These are phyloP conservation scores for Drosophila persimilis DNA, from an alignment of 1,140 invertebrate species.

Conservation along the genomic window DNA sequence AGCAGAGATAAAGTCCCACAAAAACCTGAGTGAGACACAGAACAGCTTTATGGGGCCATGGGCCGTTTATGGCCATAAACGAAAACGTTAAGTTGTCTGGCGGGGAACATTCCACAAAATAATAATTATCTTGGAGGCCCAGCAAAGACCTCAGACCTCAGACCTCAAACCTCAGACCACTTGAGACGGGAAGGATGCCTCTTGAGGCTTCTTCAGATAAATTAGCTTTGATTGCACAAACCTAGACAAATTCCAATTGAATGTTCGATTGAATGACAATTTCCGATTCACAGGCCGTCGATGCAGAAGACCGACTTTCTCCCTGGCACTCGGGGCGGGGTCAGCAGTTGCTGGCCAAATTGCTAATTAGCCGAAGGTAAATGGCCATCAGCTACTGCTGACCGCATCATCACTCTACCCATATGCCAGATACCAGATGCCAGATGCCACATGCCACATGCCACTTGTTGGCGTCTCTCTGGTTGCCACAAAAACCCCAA, in stretches of 20 bases:
- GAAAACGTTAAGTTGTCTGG: background rate
- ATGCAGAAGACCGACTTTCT: conserved; percentile 39
- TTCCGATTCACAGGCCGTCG: conserved; percentile 6
- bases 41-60: conserved; percentile 2
- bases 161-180: no score
- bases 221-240: conserved; percentile 25
- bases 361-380: conserved; percentile 62
- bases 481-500: conserved; percentile 13
- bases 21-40: background rate
- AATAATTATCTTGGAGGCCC: no score
- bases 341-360: conserved; percentile 48
- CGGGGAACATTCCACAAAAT: no score
- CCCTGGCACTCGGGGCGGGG: conserved; percentile 26
- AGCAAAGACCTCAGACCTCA: no score
- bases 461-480: no score
- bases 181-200: no score
- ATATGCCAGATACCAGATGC: background rate
- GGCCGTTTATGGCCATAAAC: background rate
- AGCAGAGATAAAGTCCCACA: conserved; percentile 16
- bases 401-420: conserved; percentile 8
- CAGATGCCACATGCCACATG: no score
- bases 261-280: conserved; percentile 6
- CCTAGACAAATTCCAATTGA: conserved; percentile 5
- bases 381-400: conserved; percentile 45
- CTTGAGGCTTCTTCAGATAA: conserved; percentile 37